A percentile compares a stretch with the other conserved stretches of the same genome.
phyloP scores from a whole-genome alignment of 2,797 vertebrate genomes.

The Cryptoprocta ferox region DNA sequence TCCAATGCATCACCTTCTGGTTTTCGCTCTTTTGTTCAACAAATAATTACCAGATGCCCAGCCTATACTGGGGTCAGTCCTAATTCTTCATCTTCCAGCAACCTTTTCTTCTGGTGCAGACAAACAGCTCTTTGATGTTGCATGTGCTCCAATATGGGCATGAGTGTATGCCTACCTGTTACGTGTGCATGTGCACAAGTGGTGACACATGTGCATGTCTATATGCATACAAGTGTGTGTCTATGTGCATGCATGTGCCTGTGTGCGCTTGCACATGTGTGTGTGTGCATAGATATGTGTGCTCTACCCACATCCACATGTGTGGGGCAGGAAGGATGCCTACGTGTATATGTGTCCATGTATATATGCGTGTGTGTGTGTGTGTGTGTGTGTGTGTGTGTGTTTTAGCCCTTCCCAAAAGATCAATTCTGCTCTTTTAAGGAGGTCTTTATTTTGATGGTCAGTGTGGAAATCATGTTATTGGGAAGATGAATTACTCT shows the following conservation, averaged over 20 bases:
- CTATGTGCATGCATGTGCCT: not conserved
- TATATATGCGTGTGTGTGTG: not conserved
- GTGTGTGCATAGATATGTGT: accelerated
- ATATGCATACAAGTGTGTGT: too few relatives aligned
- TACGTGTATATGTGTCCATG: not conserved
- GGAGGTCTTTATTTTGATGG: not conserved
- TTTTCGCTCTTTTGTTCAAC: not conserved
- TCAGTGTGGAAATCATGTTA: not conserved
- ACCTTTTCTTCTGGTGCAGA: not conserved
- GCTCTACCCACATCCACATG: too few relatives aligned
- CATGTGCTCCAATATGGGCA: too few relatives aligned
- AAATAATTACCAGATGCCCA: not conserved
- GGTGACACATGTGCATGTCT: accelerated
- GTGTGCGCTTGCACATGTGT: too few relatives aligned
- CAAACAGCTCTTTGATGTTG: not conserved
- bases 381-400: not conserved
- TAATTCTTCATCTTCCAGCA: not conserved
- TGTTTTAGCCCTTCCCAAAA: not conserved
- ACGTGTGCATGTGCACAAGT: not conserved
- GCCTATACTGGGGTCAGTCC: not conserved
- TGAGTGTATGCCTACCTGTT: too few relatives aligned
- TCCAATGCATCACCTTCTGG: not conserved
- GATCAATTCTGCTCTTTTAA: not conserved
- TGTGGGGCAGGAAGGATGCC: too few relatives aligned
- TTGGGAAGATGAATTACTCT: not conserved